Conservation (phyloP, 2,797 vertebrate genomes). For the Chelon auratus region DNA sequence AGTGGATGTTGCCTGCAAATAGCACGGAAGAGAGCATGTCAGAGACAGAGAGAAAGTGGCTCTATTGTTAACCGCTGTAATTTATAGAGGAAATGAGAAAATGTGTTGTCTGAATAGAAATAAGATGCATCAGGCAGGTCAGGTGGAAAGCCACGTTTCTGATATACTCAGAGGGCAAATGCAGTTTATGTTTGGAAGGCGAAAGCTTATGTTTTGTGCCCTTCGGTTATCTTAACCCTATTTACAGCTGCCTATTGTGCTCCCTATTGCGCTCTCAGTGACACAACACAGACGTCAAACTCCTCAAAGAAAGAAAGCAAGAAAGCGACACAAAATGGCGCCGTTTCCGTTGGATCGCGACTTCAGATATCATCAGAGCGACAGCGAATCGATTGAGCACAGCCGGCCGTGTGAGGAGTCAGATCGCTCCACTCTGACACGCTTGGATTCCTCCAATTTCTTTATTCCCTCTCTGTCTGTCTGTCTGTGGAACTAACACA, state of each 20-base stretch:
- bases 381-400: slow-evolving; percentile 51
- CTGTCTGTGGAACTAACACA: slow-evolving; percentile 52
- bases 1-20: slow-evolving; percentile 79
- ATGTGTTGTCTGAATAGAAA: too few relatives aligned
- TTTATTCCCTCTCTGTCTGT: slow-evolving; percentile 15
- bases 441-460: slow-evolving; percentile 42
- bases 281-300: background rate
- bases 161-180: too few relatives aligned
- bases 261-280: too few relatives aligned
- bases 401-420: slow-evolving; percentile 14
- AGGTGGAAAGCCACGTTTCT: too few relatives aligned
- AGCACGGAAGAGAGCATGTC: slow-evolving; percentile 13
- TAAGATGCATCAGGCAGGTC: too few relatives aligned
- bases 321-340: background rate
- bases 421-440: slow-evolving; percentile 2
- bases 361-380: background rate
- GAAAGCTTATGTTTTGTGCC: background rate
- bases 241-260: background rate
- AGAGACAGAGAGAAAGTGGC: background rate
- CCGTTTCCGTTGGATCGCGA: slow-evolving; percentile 4
- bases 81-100: too few relatives aligned
- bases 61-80: too few relatives aligned
- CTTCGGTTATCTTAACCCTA: background rate
- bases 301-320: background rate
- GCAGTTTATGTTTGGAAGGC: too few relatives aligned